A percentile compares a stretch with the other conserved stretches of the same genome.
These are phyloP conservation scores for Corticium candelabrum DNA, from an alignment of 37 sponge, comb jelly and placozoan genomes.

Conservation along the genomic window DNA sequence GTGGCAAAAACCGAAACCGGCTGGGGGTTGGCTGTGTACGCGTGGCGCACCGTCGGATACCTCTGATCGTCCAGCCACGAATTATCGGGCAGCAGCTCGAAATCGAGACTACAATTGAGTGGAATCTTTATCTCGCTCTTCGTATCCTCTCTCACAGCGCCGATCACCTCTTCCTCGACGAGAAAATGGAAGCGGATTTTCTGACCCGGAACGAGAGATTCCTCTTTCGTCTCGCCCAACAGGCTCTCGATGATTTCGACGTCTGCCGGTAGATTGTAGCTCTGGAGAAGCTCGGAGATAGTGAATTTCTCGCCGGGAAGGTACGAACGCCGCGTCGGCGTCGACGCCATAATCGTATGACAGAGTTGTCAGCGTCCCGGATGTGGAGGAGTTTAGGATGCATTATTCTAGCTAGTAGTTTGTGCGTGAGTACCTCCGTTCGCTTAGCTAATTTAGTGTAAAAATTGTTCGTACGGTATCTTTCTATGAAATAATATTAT, in stretches of 20 bases:
- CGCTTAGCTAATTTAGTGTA: no score
- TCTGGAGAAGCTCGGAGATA: not conserved
- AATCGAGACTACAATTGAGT: not conserved
- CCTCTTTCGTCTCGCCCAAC: not conserved
- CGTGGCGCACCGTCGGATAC: not conserved
- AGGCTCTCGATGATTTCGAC: not conserved
- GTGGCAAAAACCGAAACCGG: not conserved
- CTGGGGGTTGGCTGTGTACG: not conserved
- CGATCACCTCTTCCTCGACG: not conserved
- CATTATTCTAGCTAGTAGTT: no score
- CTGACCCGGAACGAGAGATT: not conserved
- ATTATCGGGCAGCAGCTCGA: not conserved
- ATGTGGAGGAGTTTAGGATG: no score
- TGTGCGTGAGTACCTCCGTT: no score
- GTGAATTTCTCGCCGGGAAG: not conserved
- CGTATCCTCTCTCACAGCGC: not conserved
- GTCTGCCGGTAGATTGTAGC: not conserved
- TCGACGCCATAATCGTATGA: no score
- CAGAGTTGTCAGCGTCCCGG: no score
- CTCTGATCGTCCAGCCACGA: not conserved
- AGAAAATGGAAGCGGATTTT: not conserved
- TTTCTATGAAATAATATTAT: no score
- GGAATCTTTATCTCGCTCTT: not conserved
- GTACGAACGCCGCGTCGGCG: not conserved
- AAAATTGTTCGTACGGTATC: no score